Base-by-base conservation (phyloP, 2,113 vertebrate species). In the Megalops atlanticus region DNA sequence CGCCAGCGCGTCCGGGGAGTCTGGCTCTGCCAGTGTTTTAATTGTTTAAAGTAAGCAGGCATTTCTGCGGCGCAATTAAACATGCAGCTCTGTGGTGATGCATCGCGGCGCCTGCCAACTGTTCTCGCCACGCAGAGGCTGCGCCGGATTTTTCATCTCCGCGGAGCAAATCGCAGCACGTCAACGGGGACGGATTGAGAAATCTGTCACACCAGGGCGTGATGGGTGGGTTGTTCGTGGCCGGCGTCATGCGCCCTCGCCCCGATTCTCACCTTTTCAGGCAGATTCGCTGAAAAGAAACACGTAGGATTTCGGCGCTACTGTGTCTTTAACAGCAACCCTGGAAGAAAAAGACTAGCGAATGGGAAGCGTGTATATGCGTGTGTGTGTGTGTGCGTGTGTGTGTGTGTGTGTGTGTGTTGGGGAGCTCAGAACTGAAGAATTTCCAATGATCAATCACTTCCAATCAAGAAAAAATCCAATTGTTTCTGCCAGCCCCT, bases 401-500 rank as follows among this genome's bases (percentile, higher is more conserved):
- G 72, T 73, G 71, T 21, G 71, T 73, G 31, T 71, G 69, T 35
- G 31, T 35, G 49, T 45, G 43, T 45, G 43, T 45, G 43, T n/a
- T n/a, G n/a, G 16, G 58, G 58, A 10, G 2, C 24, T 14, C 16
- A 8, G 58, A 58, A 38, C 5, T 8, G 21, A 36, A 24, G 24
- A n/a, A 70, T 79, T 87, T 35, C 89, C 64, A 90, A 86, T 92
- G 92, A 94, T 95, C 93, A 93, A 94, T 95, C 94, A 95, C 94
- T 94, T 94, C 92, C 93, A 94, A 95, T 94, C 92, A 94, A 95
- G 93, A 94, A 94, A 94, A 95, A 94, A 94, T 64, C 92, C 91
- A 92, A 95, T 95, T 90, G 93, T 11, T 3, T 41, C 73, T 45
- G 40, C 4, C 39, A 0, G 1, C n/a, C 40, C 93, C 83, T 91